Evolutionary conservation across 2,888 invertebrate genomes (phyloP), one percentile per base, ranked within the genome.

Genomic region (Yponomeuta malinellus): DNA sequence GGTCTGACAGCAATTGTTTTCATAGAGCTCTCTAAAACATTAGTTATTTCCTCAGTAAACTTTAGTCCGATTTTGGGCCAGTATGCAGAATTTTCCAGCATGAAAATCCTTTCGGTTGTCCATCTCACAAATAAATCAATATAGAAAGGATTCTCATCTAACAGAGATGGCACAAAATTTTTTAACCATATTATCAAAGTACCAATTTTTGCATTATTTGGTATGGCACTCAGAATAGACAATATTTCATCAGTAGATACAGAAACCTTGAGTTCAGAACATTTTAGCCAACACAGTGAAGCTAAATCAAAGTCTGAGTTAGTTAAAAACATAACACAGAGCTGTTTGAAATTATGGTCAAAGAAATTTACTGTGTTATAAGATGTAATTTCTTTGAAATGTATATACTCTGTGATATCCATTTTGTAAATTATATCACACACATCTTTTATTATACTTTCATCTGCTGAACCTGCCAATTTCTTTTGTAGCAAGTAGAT

Each of bases 1-100:
- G 91, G 92, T 72, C 88, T 81, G 65, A 92, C 75, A 70, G 83
- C 78, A 73, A 91, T 86, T 23, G 83, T 83, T 79, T 86, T 89
- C 71, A 88, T 75, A 63, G 90, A 90, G 63, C 76, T 79, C 78
- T 89, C 87, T 69, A 92, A 76, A 68, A 91, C 85, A 71, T 74
- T 73, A 72, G 83, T 79, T 68, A 91, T 81, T 76, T 89, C 87
- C 75, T 88, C 87, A 74, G 89, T 83, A 75, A 90, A 91, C 77
- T 89, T 92, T 9, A 89, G 77, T 2, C 92, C 93, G 74, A 93
- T 90, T 83, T 93, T 92, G 43, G 93, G 93, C 93, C 93, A 93
- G 78, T 91, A 91, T 71, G 81, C 76, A 52, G 92, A 90, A 72
- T 88, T 84, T 77, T 93, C 93, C 65, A 93, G 79, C 63, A 81